Percentiles rank a stretch among this genome's conserved stretches.
Conservation (phyloP, 2,888 invertebrate species). For the Athrips mouffetella region DNA sequence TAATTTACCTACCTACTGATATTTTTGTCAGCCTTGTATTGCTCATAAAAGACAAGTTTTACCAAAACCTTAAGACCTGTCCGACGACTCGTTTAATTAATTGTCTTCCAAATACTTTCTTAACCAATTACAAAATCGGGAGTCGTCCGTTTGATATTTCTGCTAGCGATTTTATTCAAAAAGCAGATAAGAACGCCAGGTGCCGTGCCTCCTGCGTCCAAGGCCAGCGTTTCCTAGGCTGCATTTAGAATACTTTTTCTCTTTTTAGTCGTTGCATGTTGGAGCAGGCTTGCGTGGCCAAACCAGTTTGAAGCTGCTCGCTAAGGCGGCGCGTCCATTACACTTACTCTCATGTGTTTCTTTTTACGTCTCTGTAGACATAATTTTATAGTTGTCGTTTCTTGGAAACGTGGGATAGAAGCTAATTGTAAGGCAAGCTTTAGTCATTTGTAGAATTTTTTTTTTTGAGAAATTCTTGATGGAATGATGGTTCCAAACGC, state of each 20-base stretch:
- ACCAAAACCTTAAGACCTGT: no score
- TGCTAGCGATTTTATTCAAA: conserved; percentile 61
- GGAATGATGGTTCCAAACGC: neutral
- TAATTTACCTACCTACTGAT: no score
- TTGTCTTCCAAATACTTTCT: conserved; percentile 21
- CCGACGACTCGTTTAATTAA: neutral
- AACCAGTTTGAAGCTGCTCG: conserved; percentile 70
- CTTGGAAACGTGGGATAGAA: conserved; percentile 2
- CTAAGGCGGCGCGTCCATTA: conserved; percentile 61
- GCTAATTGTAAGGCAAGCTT: conserved; percentile 5
- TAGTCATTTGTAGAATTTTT: conserved; percentile 2
- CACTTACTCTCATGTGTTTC: conserved; percentile 44
- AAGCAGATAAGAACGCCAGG: conserved; percentile 76
- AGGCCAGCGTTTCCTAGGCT: conserved; percentile 77
- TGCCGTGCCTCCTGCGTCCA: conserved; percentile 72
- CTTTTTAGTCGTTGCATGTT: conserved; percentile 71
- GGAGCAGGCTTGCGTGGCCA: conserved; percentile 70
- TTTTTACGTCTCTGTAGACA: conserved; percentile 37
- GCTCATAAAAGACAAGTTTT: no score
- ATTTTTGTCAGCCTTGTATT: neutral
- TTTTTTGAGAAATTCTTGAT: neutral
- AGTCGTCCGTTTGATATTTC: conserved; percentile 13
- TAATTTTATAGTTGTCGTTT: conserved; percentile 31
- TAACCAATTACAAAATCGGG: conserved; percentile 43
- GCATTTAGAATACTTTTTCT: conserved; percentile 74